A percentile compares a stretch with the other conserved stretches of the same genome.
Conservation (phyloP, 2,888 invertebrate species). For the Rhingia campestris region DNA sequence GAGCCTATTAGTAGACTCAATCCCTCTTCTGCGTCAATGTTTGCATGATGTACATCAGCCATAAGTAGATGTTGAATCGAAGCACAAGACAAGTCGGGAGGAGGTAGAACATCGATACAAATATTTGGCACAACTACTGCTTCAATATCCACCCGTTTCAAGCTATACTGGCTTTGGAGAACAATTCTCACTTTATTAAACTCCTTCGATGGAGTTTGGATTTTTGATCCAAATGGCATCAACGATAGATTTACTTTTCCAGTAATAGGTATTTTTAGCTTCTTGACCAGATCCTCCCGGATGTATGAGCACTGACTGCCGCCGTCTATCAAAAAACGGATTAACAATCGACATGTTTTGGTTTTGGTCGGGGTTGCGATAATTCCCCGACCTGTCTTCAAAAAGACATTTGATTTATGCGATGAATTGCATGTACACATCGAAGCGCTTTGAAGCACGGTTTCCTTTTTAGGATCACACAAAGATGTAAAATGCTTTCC, state of each 20-base stretch:
- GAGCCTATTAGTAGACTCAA: constrained; percentile 1
- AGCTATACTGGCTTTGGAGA: too few relatives aligned
- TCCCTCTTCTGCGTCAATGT: not conserved
- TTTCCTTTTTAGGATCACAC: constrained; percentile 5
- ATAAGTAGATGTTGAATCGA: not conserved
- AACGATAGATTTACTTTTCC: not conserved
- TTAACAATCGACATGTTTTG: not conserved
- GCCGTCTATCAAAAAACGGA: constrained; percentile 8
- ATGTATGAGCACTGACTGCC: constrained; percentile 10
- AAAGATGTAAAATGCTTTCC: constrained; percentile 18
- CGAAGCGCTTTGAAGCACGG: not conserved
- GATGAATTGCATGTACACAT: not conserved
- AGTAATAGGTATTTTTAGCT: constrained; percentile 3
- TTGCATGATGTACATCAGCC: constrained; percentile 5
- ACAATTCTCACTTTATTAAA: too few relatives aligned
- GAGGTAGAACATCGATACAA: too few relatives aligned
- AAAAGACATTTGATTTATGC: constrained; percentile 4
- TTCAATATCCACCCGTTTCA: too few relatives aligned
- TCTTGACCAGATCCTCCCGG: constrained; percentile 1
- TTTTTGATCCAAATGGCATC: constrained; percentile 2
- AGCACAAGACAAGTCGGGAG: too few relatives aligned
- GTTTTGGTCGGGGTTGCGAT: constrained; percentile 1
- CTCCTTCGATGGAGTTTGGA: not conserved
- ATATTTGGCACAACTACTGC: too few relatives aligned
- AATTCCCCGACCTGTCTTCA: constrained; percentile 3